Evolutionary conservation across 2,113 vertebrate genomes (phyloP), one percentile per base, ranked within the genome.

Genomic region (Cacatua alba): DNA sequence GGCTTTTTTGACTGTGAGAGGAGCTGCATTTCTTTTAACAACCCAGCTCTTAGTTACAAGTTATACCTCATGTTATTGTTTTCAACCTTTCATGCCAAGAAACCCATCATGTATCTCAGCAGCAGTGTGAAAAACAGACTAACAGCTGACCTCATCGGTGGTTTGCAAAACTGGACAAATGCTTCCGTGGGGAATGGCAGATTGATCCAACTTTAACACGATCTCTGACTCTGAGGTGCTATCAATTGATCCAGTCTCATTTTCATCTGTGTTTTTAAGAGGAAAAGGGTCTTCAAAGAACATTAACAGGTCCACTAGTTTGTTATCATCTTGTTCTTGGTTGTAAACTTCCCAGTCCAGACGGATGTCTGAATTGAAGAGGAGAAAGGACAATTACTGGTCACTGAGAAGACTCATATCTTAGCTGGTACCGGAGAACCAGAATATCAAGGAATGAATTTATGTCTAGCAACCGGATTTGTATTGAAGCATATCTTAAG

Each of bases 261-360:
- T 98, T 60, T 98, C 98, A 7, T 97, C 98, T 0, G 44, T 49
- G 59, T 98, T 98, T 84, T 97, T 97, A 51, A 96, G 90, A 1
- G 99, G 98, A 94, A 99, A 99, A 25, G 96, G 97, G 2, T 98
- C 97, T 64, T 98, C 98, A 4, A 97, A 99, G 1, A 97, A 77
- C 90, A 99, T 86, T 89, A 98, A 48, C 31, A 99, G 83, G 64
- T 99, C 99, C 92, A 99, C 88, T 83, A 99, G 88, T 74, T 97
- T 98, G 41, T 91, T 90, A 80, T 98, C 98, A 3, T 91, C 95
- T 35, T 82, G 63, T 31, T 99, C 98, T 3, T 97, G 74, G 70
- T 98, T 97, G 31, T 98, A 99, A 10, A 97, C 98, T 94, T 99
- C 94, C 99, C 98, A 99, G 97, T 99, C 98, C 95, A 99, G 72